Conservation (phyloP, 2,888 invertebrate genomes). For the Mechanitis messenoides region DNA sequence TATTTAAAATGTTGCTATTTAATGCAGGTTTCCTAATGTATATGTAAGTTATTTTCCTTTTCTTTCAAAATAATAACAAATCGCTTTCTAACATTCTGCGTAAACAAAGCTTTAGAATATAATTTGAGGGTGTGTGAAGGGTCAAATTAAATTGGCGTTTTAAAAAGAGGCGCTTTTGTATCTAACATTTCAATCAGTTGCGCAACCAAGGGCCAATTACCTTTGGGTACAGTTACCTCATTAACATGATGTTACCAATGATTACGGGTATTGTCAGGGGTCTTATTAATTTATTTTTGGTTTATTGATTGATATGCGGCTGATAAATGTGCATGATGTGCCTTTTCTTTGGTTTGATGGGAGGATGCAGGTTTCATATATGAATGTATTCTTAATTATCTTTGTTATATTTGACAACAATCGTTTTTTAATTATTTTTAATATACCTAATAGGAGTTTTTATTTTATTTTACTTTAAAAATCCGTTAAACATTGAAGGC, state of each 20-base stretch:
- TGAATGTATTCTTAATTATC: too few relatives aligned
- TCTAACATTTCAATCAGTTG: constrained; percentile 38
- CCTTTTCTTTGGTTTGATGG: constrained; percentile 17
- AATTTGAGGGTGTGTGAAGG: constrained; percentile 20
- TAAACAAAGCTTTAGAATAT: constrained; percentile 3
- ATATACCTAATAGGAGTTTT: background rate
- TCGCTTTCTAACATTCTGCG: background rate
- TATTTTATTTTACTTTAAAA: background rate
- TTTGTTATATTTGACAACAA: too few relatives aligned
- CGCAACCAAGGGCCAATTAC: constrained; percentile 45
- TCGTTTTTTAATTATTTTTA: background rate
- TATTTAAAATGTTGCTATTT: too few relatives aligned
- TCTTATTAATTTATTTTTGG: constrained; percentile 40
- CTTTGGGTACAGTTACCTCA: constrained; percentile 37
- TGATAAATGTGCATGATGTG: constrained; percentile 20
- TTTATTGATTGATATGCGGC: constrained; percentile 37
- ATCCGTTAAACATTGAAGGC: background rate
- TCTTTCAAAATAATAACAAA: too few relatives aligned
- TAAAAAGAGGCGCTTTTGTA: constrained; percentile 32
- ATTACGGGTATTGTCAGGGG: constrained; percentile 34
- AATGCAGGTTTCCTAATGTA: too few relatives aligned
- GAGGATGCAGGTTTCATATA: constrained; percentile 5
- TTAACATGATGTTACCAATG: constrained; percentile 38
- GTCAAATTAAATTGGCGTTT: constrained; percentile 24
- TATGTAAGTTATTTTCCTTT: too few relatives aligned